Evolutionary conservation across 1,140 invertebrate species (phyloP), one percentile per base, ranked within the genome.

Genomic region (Frieseomelitta varia): DNA sequence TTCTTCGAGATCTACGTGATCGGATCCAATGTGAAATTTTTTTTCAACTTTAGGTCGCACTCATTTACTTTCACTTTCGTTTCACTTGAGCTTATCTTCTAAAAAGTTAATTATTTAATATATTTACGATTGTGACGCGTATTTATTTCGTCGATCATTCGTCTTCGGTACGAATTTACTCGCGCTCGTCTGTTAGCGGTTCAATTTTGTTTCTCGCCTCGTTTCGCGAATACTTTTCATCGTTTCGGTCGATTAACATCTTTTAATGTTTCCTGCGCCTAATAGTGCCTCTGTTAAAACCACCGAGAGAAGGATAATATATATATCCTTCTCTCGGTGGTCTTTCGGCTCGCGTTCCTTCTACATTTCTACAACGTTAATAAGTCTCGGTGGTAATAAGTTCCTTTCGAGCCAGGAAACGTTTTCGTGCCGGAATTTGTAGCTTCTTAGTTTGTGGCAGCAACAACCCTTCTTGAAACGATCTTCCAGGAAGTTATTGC

Each of bases 401-500:
- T 69, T 69, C 21, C 17, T 69, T 39, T 69, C 24, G 39, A 14
- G n/a, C 17, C 10, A 21, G 39, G n/a, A 12, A 79, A 39, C 65
- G 12, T 30, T 51, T 81, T 39, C 34, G 39, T 19, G 11, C 55
- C 51, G 47, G 19, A n/a, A n/a, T 58, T n/a, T 39, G 55, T 69
- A 61, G 11, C n/a, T 19, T 69, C 8, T 78, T 74, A 47, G 21
- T 73, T 61, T 51, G 77, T 47, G 39, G 39, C 39, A 47, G 0
- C 39, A 6, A 69, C 34, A 24, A 67, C 55, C 14, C 71, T 56
- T n/a, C 72, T 53, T 55, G 58, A 12, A 58, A 79, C 0, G 4
- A 67, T 84, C 51, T 81, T 79, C 24, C 30, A 63, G 53, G 34
- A 85, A 85, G 71, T 10, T 15, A 17, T 30, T 30, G 27, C 56